Percentiles rank a stretch among this genome's conserved stretches.
phyloP scores from a whole-genome alignment of 2,888 invertebrate genomes.

The Trachelus tabidus region DNA sequence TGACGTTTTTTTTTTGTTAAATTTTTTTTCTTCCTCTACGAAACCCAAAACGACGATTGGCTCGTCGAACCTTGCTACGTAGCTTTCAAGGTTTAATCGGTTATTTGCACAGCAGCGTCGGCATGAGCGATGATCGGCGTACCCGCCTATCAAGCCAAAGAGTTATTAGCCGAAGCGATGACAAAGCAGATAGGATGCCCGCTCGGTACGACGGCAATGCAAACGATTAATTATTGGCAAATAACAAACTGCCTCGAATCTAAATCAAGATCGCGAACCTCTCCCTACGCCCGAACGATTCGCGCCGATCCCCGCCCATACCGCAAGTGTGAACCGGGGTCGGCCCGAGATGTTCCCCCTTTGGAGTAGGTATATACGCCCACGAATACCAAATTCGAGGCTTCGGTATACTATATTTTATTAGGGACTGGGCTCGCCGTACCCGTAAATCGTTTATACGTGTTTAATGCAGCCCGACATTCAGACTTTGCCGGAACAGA shows the following conservation, averaged over 20 bases:
- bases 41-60: background rate
- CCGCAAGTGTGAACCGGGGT: background rate
- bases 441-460: constrained; percentile 61
- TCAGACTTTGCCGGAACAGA: constrained; percentile 32
- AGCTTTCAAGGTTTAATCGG: constrained; percentile 36
- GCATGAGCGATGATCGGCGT: constrained; percentile 42
- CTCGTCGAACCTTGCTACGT: background rate
- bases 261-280: background rate
- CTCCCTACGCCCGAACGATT: background rate
- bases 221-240: constrained; percentile 55
- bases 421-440: constrained; percentile 25
- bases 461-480: constrained; percentile 58
- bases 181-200: constrained; percentile 51
- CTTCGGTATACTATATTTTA: constrained; percentile 11
- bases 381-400: background rate
- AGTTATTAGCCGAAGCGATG: constrained; percentile 55
- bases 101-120: constrained; percentile 45
- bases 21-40: background rate
- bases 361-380: background rate
- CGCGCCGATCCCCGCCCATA: background rate
- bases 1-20: background rate
- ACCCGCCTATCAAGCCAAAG: constrained; percentile 32
- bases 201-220: constrained; percentile 30
- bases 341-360: background rate
- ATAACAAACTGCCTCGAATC: constrained; percentile 29